phyloP scores from a whole-genome alignment of 2,113 vertebrate genomes.

The Pionites leucogaster region DNA sequence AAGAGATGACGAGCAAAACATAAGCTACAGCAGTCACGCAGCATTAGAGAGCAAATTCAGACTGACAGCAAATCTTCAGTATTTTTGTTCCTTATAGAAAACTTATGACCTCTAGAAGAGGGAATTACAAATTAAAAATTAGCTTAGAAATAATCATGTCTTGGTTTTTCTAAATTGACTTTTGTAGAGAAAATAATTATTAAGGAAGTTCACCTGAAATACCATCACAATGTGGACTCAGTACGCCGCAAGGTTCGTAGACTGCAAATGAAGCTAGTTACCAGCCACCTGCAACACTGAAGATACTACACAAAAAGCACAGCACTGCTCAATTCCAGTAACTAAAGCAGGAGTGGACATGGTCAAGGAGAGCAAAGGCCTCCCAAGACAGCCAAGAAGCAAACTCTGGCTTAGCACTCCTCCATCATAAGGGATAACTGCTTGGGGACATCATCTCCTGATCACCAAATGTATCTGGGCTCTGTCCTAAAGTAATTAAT shows the following conservation, averaged over 20 bases:
- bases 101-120: background rate
- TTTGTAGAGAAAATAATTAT: background rate
- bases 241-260: background rate
- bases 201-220: background rate
- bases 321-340: background rate
- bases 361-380: background rate
- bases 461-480: background rate
- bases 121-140: background rate
- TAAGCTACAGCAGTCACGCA: background rate
- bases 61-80: background rate
- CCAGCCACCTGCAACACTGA: background rate
- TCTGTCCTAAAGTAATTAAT: background rate
- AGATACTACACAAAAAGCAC: background rate
- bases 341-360: background rate
- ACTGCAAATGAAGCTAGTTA: background rate
- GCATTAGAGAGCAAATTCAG: background rate
- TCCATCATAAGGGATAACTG: background rate
- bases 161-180: background rate
- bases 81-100: background rate
- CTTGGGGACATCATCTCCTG: background rate
- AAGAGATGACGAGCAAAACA: conserved; percentile 13
- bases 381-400: background rate
- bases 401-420: background rate
- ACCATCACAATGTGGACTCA: background rate
- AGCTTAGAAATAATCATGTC: background rate